A percentile compares a stretch with the other conserved stretches of the same genome.
Conservation (phyloP, 2,888 invertebrate species). For the Rhabditophanes sp. region DNA sequence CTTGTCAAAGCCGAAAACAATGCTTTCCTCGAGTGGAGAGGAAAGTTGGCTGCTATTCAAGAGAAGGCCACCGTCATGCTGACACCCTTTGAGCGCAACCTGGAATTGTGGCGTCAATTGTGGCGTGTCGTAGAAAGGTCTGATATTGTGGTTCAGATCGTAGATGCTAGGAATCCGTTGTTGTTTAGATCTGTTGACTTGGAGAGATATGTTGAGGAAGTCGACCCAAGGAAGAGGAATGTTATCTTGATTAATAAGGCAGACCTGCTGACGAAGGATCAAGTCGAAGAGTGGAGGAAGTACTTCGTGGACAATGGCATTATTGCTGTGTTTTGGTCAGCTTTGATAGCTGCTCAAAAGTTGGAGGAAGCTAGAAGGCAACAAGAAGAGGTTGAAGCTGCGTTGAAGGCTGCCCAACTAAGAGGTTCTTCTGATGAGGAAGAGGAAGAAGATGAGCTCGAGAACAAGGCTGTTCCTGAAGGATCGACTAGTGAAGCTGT, state of each 20-base stretch:
- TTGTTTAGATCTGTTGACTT: slow-evolving; percentile 80
- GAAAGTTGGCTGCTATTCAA: slow-evolving; percentile 57
- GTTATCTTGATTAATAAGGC: slow-evolving; percentile 84
- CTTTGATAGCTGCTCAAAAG: no score
- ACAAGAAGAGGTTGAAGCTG: slow-evolving; percentile 12
- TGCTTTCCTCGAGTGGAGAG: slow-evolving; percentile 75
- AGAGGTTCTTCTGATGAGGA: slow-evolving; percentile 9
- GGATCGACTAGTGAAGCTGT: slow-evolving; percentile 9
- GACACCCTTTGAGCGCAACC: slow-evolving; percentile 90
- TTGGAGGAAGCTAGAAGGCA: slow-evolving; percentile 9
- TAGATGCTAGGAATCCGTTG: slow-evolving; percentile 87
- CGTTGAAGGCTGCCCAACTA: slow-evolving; percentile 10
- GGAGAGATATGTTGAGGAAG: slow-evolving; percentile 66
- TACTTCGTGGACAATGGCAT: slow-evolving; percentile 52
- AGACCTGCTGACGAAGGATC: slow-evolving; percentile 66
- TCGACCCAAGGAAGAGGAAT: slow-evolving; percentile 58
- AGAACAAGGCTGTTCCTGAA: slow-evolving; percentile 4
- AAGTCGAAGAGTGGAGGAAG: slow-evolving; percentile 51
- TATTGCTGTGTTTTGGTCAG: slow-evolving; percentile 76
- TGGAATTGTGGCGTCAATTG: slow-evolving; percentile 92
- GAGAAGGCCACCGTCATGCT: slow-evolving; percentile 61
- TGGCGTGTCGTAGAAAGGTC: slow-evolving; percentile 92
- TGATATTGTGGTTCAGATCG: slow-evolving; percentile 55
- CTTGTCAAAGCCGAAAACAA: slow-evolving; percentile 64
- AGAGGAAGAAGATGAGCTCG: slow-evolving; percentile 13